Evolutionary conservation across 2,888 invertebrate species (phyloP).

Genomic region (Phyto melanocephala): DNA sequence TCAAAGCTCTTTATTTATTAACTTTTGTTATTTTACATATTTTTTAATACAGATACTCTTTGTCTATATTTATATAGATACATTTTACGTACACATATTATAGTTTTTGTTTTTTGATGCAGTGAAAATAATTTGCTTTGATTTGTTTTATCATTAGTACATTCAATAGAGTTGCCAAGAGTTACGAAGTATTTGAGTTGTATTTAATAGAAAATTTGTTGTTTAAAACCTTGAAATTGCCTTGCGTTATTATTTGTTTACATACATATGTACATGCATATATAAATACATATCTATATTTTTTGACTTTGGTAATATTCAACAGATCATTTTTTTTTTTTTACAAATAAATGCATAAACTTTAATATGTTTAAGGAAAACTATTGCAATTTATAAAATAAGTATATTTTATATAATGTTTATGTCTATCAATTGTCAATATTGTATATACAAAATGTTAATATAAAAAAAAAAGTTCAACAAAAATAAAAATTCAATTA

Average conservation of each 20-base stretch:
- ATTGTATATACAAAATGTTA: slow-evolving; percentile 9
- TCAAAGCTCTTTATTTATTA: not conserved
- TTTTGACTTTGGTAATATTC: not conserved
- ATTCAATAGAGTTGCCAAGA: too few species aligned
- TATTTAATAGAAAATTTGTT: slow-evolving; percentile 15
- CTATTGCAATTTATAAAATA: not conserved
- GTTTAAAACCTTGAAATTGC: slow-evolving; percentile 31
- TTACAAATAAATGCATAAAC: not conserved
- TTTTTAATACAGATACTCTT: not conserved
- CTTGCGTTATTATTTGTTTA: slow-evolving; percentile 9
- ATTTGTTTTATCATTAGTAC: slow-evolving; percentile 18
- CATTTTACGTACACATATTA: too few species aligned
- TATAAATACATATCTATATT: not conserved
- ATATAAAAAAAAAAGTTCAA: too few species aligned
- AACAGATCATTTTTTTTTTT: slow-evolving; percentile 30
- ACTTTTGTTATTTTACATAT: not conserved
- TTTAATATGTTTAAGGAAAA: not conserved
- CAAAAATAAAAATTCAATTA: too few species aligned
- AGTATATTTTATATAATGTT: slow-evolving; percentile 1
- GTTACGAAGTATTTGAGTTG: not conserved
- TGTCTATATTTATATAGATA: not conserved
- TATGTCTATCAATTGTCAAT: slow-evolving; percentile 47
- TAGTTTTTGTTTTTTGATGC: slow-evolving; percentile 1
- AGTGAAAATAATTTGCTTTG: not conserved
- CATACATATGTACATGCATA: too few species aligned